These are phyloP conservation scores for Plectrocnemia conspersa DNA, from an alignment of 1,140 invertebrate species.

Conservation along the genomic window DNA sequence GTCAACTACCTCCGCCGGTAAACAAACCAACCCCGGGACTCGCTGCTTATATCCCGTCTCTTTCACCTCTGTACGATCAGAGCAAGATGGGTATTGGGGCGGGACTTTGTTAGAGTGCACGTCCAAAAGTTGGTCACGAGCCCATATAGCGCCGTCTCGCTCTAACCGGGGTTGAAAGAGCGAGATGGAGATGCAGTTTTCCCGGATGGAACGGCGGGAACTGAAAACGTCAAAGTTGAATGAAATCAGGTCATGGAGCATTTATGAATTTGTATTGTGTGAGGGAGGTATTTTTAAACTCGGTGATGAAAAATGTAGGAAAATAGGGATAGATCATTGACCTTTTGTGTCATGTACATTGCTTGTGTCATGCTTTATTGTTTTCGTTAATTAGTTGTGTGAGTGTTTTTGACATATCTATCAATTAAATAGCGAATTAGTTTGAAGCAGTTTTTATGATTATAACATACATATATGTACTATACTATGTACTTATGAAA, in stretches of 20 bases:
- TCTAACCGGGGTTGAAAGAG: neutral
- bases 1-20: conserved; percentile 26
- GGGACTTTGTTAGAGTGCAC: conserved; percentile 2
- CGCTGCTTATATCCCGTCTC: neutral
- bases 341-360: no score
- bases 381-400: no score
- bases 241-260: conserved; percentile 33
- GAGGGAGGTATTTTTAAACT: no score
- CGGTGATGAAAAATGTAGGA: no score
- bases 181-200: neutral
- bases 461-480: no score
- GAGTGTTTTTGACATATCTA: no score
- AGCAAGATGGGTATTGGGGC: neutral
- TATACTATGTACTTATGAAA: no score
- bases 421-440: no score
- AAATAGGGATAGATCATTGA: no score
- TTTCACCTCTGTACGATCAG: neutral
- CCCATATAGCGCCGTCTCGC: conserved; percentile 4
- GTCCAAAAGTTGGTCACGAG: conserved; percentile 27
- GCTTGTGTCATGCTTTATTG: no score
- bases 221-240: conserved; percentile 34
- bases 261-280: conserved; percentile 17
- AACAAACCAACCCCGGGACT: conserved; percentile 5
- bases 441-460: no score
- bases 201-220: neutral